Conservation (phyloP, 2,113 vertebrate genomes). For the Rhizomys pruinosus region DNA sequence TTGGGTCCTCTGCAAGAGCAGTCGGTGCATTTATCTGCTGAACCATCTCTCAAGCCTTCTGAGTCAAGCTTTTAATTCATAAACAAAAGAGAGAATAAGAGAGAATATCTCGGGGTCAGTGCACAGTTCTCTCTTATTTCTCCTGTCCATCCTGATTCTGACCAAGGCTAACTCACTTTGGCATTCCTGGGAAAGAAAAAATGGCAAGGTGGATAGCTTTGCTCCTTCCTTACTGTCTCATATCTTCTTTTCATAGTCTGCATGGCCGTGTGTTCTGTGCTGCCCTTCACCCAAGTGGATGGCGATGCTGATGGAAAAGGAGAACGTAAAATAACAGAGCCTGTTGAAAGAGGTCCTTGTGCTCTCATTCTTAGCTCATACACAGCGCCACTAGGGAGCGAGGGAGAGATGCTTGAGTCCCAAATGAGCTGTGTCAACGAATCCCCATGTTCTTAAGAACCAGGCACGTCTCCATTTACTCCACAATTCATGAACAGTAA, state of each 20-base stretch:
- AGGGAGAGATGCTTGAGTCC: background rate
- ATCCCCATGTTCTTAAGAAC: background rate
- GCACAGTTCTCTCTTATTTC: background rate
- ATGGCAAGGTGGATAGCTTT: too few relatives aligned
- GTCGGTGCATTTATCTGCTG: too few relatives aligned
- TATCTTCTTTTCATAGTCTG: too few relatives aligned
- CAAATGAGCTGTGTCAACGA: background rate
- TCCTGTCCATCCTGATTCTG: background rate
- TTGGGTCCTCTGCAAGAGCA: too few relatives aligned
- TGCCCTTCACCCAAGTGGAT: background rate
- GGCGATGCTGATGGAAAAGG: too few relatives aligned
- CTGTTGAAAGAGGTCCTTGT: background rate
- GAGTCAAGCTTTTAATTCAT: background rate
- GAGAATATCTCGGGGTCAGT: background rate
- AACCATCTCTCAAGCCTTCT: too few relatives aligned
- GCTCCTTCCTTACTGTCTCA: background rate
- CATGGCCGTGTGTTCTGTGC: background rate
- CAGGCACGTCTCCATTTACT: background rate
- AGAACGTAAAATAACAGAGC: background rate
- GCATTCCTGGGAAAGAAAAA: background rate
- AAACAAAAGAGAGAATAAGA: background rate
- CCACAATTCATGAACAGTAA: background rate
- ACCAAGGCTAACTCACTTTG: background rate
- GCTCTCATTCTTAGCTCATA: background rate
- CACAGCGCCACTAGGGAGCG: background rate